Evolutionary conservation across 1,140 invertebrate species (phyloP).

Genomic region (Drosophila nasuta): DNA sequence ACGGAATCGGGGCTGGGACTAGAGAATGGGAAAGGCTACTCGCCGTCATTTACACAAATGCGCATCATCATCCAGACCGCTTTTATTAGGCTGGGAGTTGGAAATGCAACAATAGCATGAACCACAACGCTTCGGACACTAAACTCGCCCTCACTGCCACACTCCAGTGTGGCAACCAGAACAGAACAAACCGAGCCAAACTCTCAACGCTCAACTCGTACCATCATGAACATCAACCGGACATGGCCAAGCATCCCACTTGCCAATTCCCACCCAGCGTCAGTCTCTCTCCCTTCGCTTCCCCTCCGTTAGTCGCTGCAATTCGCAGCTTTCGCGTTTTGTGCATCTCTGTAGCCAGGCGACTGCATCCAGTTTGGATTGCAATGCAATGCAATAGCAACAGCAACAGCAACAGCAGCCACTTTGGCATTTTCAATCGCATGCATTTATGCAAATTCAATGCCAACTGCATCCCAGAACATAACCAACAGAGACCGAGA

Average conservation of each 20-base stretch:
- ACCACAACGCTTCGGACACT: conserved; percentile 33
- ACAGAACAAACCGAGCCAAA: conserved; percentile 3
- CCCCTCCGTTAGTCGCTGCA: background rate
- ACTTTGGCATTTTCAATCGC: conserved; percentile 59
- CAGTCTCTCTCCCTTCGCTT: too few relatives aligned
- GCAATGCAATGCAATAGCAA: conserved; percentile 36
- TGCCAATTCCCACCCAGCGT: background rate
- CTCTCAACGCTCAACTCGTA: background rate
- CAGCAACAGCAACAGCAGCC: conserved; percentile 47
- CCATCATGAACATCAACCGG: background rate
- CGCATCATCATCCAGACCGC: conserved; percentile 45
- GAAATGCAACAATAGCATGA: conserved; percentile 49
- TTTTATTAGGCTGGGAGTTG: conserved; percentile 42
- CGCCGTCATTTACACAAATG: conserved; percentile 57
- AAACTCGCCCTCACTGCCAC: conserved; percentile 19
- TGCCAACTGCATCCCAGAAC: conserved; percentile 54
- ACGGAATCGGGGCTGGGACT: too few relatives aligned
- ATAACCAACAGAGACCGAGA: conserved; percentile 2
- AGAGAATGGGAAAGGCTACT: background rate
- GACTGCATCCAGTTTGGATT: conserved; percentile 48
- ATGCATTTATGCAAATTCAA: conserved; percentile 68
- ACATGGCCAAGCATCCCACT: conserved; percentile 7
- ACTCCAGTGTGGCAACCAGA: background rate
- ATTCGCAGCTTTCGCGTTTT: conserved; percentile 37
- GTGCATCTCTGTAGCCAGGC: conserved; percentile 17